A percentile compares a stretch with the other conserved stretches of the same genome.
Conservation (phyloP, 2,113 vertebrate genomes). For the Hemiscyllium ocellatum region DNA sequence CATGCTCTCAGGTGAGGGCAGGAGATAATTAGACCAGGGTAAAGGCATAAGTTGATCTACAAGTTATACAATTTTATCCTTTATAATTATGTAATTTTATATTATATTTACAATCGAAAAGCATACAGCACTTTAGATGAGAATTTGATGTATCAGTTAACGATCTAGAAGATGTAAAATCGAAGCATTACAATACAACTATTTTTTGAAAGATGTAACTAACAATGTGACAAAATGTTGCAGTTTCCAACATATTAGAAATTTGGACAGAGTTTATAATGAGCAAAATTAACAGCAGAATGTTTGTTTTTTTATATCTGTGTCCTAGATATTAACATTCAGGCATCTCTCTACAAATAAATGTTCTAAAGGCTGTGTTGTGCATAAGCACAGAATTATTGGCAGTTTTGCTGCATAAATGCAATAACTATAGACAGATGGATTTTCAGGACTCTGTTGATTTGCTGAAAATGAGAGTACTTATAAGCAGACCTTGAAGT, state of each 20-base stretch:
- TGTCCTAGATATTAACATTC: neutral
- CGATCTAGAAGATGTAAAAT: neutral
- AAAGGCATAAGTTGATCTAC: neutral
- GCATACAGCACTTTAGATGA: neutral
- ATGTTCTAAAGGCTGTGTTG: neutral
- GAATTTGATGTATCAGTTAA: neutral
- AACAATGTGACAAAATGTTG: neutral
- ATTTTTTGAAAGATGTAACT: neutral
- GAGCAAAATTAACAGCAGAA: neutral
- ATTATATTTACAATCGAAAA: neutral
- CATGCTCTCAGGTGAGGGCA: neutral
- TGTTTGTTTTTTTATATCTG: neutral
- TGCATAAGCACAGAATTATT: neutral
- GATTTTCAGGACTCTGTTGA: neutral
- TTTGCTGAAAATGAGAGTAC: constrained; percentile 27
- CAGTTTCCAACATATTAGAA: neutral
- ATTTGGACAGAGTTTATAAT: neutral
- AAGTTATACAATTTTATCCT: neutral
- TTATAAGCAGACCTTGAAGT: constrained; percentile 18
- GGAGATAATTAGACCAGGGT: neutral
- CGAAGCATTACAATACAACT: neutral
- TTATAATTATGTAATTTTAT: neutral
- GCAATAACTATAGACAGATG: constrained; percentile 14
- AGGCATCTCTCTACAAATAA: neutral
- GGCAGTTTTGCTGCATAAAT: constrained; percentile 5